Percentiles rank a stretch among this genome's conserved stretches.
phyloP scores from a whole-genome alignment of 2,113 vertebrate genomes.

The Myiopsitta monachus region DNA sequence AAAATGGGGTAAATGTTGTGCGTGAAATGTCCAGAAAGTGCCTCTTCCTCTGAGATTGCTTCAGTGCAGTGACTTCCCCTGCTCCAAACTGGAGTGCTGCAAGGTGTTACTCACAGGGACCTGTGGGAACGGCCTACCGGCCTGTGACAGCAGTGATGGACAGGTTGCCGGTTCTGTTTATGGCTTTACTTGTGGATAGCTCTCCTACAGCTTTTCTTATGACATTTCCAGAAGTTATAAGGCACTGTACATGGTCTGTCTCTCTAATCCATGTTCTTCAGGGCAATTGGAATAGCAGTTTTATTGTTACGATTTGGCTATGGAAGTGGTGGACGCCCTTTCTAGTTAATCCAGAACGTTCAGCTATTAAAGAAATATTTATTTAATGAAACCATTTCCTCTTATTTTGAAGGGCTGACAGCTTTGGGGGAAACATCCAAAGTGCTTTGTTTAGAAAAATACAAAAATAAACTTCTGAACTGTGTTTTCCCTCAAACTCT shows the following conservation, averaged over 20 bases:
- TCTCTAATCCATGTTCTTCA: not conserved
- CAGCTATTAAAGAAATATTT: not conserved
- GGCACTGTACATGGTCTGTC: not conserved
- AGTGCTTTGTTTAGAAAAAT: not conserved
- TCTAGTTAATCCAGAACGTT: conserved; percentile 3
- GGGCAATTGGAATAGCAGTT: not conserved
- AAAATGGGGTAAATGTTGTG: not conserved
- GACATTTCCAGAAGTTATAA: not conserved
- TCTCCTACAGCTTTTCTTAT: not conserved
- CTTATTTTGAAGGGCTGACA: not conserved
- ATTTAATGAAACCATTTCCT: not conserved
- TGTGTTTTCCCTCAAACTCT: not conserved
- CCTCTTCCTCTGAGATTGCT: not conserved
- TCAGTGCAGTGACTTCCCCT: not conserved
- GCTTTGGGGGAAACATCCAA: not conserved
- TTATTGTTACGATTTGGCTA: not conserved
- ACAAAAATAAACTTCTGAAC: not conserved
- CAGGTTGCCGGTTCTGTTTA: not conserved
- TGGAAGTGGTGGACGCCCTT: not conserved
- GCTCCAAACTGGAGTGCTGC: not conserved
- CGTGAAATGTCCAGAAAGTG: not conserved
- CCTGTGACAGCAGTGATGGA: not conserved
- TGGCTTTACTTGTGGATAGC: not conserved
- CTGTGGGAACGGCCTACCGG: not conserved
- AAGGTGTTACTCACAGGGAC: no score